Evolutionary conservation across 2,113 vertebrate genomes (phyloP).

Genomic region (Gavia stellata): DNA sequence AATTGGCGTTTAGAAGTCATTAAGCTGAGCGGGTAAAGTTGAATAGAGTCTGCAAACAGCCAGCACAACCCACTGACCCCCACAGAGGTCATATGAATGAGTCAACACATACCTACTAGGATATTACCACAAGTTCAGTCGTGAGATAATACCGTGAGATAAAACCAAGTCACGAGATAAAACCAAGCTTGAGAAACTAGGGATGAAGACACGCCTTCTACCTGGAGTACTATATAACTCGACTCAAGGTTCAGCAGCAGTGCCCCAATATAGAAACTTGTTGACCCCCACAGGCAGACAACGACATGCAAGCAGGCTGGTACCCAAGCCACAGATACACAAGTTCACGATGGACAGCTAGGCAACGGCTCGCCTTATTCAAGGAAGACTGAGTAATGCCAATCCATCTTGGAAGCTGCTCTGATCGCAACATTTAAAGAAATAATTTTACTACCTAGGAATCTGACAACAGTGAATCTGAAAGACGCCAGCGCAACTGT

Average conservation of each 20-base stretch:
- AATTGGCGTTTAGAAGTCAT: neutral
- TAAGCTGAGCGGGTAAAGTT: neutral
- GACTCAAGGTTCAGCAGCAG: neutral
- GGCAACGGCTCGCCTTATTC: neutral
- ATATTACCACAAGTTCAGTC: neutral
- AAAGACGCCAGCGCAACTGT: neutral
- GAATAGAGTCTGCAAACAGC: neutral
- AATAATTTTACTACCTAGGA: neutral
- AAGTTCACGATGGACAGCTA: neutral
- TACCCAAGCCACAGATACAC: neutral
- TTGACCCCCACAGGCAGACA: neutral
- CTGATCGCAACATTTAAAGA: neutral
- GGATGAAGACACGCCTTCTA: neutral
- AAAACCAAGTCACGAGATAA: no score
- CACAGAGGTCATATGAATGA: neutral
- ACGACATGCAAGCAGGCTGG: accelerated
- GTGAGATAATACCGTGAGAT: neutral
- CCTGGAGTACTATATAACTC: neutral
- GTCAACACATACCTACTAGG: neutral
- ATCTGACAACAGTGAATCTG: neutral
- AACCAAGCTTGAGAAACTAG: neutral
- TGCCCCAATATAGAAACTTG: accelerated
- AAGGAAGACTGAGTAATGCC: accelerated
- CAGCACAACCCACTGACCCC: neutral
- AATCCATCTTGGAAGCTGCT: neutral